phyloP scores from a whole-genome alignment of 2,797 vertebrate species.

The Periparus ater region DNA sequence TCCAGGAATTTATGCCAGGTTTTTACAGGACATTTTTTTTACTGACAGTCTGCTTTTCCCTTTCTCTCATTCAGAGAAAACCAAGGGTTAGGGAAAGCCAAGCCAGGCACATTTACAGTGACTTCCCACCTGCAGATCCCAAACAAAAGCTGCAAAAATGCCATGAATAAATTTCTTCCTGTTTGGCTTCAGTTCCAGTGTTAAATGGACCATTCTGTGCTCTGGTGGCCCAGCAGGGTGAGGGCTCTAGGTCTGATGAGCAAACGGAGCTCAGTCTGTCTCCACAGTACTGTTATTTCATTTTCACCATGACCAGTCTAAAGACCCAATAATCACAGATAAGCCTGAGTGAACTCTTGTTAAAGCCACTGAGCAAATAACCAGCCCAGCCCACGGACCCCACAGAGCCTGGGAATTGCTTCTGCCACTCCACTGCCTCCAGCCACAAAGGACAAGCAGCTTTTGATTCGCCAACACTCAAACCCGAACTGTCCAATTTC shows the following conservation, averaged over 20 bases:
- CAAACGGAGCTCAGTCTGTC: background rate
- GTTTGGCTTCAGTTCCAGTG: background rate
- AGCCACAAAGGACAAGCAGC: background rate
- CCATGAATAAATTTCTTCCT: constrained; percentile 43
- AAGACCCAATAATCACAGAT: background rate
- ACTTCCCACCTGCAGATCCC: constrained; percentile 5
- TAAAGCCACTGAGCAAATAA: background rate
- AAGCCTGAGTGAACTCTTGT: background rate
- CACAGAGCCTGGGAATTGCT: background rate
- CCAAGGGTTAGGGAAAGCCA: background rate
- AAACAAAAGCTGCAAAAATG: constrained; percentile 2
- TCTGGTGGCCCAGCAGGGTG: background rate
- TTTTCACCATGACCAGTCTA: background rate
- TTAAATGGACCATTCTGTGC: background rate
- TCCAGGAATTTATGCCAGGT: background rate
- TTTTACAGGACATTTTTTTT: background rate
- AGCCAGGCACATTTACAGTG: background rate
- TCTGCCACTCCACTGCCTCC: background rate
- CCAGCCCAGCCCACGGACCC: background rate
- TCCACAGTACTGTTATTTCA: background rate
- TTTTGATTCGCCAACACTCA: background rate
- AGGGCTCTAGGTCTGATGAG: background rate
- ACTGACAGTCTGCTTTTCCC: background rate
- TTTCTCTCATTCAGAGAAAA: background rate
- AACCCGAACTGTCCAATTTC: background rate